Evolutionary conservation across 2,888 invertebrate genomes (phyloP), one percentile per base, ranked within the genome.

Genomic region (Sicus ferrugineus): DNA sequence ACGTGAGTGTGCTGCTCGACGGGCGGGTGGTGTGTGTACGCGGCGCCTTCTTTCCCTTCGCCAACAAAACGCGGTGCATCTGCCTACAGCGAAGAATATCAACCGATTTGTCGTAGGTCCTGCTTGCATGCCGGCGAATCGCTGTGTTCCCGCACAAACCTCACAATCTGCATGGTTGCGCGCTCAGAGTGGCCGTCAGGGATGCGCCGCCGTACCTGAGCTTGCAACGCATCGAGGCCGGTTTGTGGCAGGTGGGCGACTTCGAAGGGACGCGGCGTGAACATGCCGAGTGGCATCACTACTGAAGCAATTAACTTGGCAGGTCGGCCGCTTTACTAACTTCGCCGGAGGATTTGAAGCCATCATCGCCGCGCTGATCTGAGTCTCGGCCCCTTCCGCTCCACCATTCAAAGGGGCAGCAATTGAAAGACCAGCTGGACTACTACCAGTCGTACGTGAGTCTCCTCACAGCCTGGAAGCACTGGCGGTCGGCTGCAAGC

Each of bases 321-420:
- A 73, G 68, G 67, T 58, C 62, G 31, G 28, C 1, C 42, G 2
- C 30, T 42, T 28, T 62, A 0, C 59, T 21, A 3, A 62, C 69
- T 19, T 46, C 78, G 79, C 69, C 78, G 3, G 26, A 71, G 1
- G n/a, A n/a, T n/a, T n/a, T n/a, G n/a, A n/a, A n/a, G n/a, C n/a
- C n/a, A n/a, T n/a, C 72, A 75, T 1, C 72, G 72, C 9, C 26
- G 11, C 3, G 77, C 73, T 3, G 75, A 79, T 50, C 23, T 79
- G 0, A 75, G 76, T 64, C 65, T 79, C 61, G 79, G 79, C 5
- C 72, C 74, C 6, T 78, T 76, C 61, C 75, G 77, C n/a, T 76
- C 76, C 21, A 76, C 77, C 0, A 52, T 73, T 34, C 75, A 76
- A n/a, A 73, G 77, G 31, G 50, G 69, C 46, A 69, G 3, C 1